Percentiles rank a stretch among this genome's conserved stretches.
phyloP scores from a whole-genome alignment of 1,140 invertebrate species.

The Drosophila kurseongensis region DNA sequence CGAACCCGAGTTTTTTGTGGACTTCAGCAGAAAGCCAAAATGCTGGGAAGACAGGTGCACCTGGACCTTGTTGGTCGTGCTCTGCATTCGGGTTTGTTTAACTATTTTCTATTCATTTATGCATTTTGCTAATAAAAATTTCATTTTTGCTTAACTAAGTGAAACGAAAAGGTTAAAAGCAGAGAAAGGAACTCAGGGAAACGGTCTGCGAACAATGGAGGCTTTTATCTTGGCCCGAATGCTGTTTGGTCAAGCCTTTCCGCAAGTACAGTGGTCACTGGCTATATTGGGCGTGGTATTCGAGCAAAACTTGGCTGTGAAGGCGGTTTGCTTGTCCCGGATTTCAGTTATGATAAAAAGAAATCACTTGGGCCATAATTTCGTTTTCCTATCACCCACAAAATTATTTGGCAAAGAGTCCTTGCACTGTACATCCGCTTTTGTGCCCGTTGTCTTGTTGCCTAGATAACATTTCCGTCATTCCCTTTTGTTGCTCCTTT shows the following conservation, averaged over 20 bases:
- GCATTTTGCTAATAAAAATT: constrained; percentile 82
- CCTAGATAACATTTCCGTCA: constrained; percentile 75
- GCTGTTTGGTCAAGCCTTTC: constrained; percentile 44
- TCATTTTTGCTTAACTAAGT: constrained; percentile 81
- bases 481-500: constrained; percentile 47
- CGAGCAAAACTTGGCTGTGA: too few species aligned
- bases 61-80: constrained; percentile 24
- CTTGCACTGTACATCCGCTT: constrained; percentile 37
- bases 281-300: not conserved
- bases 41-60: constrained; percentile 34
- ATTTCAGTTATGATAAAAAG: constrained; percentile 1
- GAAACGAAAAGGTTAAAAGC: constrained; percentile 79
- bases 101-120: constrained; percentile 83
- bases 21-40: constrained; percentile 47
- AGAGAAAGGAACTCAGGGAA: constrained; percentile 25
- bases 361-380: constrained; percentile 11
- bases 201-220: constrained; percentile 13
- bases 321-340: not conserved
- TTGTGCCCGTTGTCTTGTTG: constrained; percentile 54
- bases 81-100: constrained; percentile 51
- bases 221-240: constrained; percentile 67
- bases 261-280: constrained; percentile 26
- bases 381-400: not conserved
- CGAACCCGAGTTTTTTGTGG: constrained; percentile 58
- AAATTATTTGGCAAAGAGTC: not conserved